Base-by-base conservation (phyloP, 2,797 vertebrate genomes). In the Myotis findleyi region DNA sequence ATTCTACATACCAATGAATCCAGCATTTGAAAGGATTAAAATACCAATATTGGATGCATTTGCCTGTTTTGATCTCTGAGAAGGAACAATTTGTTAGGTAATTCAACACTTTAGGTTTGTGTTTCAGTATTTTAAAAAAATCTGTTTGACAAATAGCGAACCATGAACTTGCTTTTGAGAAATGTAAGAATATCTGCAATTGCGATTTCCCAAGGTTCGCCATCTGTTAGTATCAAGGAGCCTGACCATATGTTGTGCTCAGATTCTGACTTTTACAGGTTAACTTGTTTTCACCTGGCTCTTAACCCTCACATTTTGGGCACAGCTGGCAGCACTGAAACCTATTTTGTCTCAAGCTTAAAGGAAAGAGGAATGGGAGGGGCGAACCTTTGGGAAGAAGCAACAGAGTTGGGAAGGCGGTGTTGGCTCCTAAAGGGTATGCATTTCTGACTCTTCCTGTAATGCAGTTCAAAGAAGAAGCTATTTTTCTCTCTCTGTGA, bases 11-110 rank as follows among this genome's bases (percentile, higher is more conserved):
- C 7, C 96, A 71, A 33, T 87, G 93, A 97, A 94, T 90, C 94
- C 90, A 96, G 82, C 97, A 89, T 97, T 96, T 91, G 96, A 97
- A 97, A 97, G 85, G 47, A 91, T 77, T 0, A 14, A 77, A 64
- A 51, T 64, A 92, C 36, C 71, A 95, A 90, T 87, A 92, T 97
- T 96, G 97, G 51, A 57, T 95, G 87, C 86, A 49, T 71, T 94
- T 94, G 38, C 30, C 33, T 82, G 51, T 94, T 6, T 93, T 96
- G 76, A n/a, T 79, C 92, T 96, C 79, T 94, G 93, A 73, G 80
- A 92, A 79, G 38, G 83, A 96, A 64, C 11, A 59, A 13, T 85
- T 76, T 76, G 59, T 49, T 33, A 68, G 66, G 80, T 81, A 90
- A 87, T 80, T 94, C 49, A 81, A 64, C 81, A 79, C 55, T 89